Evolutionary conservation across 2,113 vertebrate genomes (phyloP).

Genomic region (Thunnus thynnus): DNA sequence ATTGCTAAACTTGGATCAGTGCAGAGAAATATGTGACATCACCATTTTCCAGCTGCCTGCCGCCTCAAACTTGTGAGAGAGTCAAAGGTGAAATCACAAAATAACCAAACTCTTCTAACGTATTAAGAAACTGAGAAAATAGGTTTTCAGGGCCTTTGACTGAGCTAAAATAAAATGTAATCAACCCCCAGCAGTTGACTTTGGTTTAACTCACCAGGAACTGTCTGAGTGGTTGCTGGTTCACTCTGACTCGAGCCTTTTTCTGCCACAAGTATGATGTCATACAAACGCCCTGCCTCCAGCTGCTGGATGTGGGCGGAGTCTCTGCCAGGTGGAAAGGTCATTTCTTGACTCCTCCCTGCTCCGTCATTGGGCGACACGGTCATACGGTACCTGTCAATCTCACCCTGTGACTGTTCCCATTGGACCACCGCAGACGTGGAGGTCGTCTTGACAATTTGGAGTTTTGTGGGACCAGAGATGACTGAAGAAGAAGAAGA

Average conservation of each 20-base stretch:
- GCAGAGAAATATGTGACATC: no score
- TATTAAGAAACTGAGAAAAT: no score
- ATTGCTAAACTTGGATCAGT: no score
- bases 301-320: conserved; percentile 79
- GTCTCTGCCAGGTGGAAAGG: conserved; percentile 68
- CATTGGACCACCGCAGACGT: conserved; percentile 83
- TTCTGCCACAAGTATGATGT: conserved; percentile 79
- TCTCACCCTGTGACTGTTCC: conserved; percentile 77
- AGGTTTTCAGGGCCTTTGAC: background rate
- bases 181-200: background rate
- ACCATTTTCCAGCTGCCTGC: no score
- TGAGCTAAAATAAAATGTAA: background rate
- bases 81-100: no score
- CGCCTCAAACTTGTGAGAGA: no score
- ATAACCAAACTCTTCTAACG: no score
- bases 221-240: conserved; percentile 72
- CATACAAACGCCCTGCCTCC: conserved; percentile 79
- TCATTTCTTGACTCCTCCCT: conserved; percentile 64
- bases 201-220: conserved; percentile 81
- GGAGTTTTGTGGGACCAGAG: conserved; percentile 80
- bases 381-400: conserved; percentile 83
- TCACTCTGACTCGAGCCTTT: conserved; percentile 74
- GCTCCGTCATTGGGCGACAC: conserved; percentile 66
- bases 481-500: conserved; percentile 68
- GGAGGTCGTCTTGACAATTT: conserved; percentile 81